Conservation (phyloP, 2,888 invertebrate species). For the Hypomecis punctinalis region DNA sequence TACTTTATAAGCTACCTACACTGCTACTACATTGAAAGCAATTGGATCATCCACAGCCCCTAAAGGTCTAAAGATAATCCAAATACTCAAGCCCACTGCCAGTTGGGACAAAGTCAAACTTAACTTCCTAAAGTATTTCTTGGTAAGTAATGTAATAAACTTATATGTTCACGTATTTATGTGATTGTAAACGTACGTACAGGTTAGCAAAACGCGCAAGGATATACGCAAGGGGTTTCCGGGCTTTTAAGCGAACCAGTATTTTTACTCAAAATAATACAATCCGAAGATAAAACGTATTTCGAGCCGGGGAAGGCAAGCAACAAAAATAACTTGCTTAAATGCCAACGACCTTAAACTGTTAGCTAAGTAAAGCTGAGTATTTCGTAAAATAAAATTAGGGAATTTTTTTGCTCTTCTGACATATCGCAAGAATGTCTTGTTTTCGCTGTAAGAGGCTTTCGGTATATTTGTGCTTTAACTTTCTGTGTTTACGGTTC, state of each 20-base stretch:
- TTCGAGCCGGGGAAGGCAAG: slow-evolving; percentile 38
- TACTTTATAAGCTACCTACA: too few species aligned
- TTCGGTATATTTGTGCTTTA: slow-evolving; percentile 33
- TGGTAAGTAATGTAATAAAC: too few species aligned
- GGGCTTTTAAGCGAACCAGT: slow-evolving; percentile 12
- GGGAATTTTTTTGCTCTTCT: slow-evolving; percentile 54
- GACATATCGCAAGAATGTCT: slow-evolving; percentile 52
- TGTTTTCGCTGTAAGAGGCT: slow-evolving; percentile 54
- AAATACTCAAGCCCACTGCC: too few species aligned
- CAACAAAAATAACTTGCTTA: slow-evolving; percentile 61
- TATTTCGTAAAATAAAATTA: slow-evolving; percentile 66
- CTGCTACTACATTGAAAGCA: too few species aligned
- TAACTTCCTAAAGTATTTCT: too few species aligned
- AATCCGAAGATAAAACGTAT: slow-evolving; percentile 32
- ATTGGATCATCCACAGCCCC: too few species aligned
- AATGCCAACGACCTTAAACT: slow-evolving; percentile 57
- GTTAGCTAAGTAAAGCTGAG: slow-evolving; percentile 53
- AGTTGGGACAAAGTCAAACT: too few species aligned
- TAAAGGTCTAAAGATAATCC: too few species aligned
- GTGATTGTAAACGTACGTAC: too few species aligned
- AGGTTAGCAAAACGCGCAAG: not conserved
- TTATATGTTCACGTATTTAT: too few species aligned
- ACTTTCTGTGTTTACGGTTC: not conserved
- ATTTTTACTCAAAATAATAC: slow-evolving; percentile 19
- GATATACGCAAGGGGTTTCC: not conserved